phyloP scores from a whole-genome alignment of 2,113 vertebrate genomes.

The Geococcyx californianus region DNA sequence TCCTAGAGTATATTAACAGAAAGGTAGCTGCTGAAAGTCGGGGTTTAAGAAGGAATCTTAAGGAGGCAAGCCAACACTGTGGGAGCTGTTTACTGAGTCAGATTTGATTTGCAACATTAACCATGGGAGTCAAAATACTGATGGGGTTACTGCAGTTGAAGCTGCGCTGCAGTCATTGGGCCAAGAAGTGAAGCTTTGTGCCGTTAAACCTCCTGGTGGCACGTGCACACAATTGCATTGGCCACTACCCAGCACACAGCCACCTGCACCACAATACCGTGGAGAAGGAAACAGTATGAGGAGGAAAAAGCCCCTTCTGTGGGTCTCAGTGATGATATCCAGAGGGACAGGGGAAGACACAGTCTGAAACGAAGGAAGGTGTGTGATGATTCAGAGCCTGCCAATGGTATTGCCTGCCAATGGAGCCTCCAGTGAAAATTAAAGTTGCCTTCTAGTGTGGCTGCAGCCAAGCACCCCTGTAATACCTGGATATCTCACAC shows the following conservation, averaged over 20 bases:
- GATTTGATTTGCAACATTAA: not conserved
- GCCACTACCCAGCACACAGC: not conserved
- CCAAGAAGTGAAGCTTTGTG: not conserved
- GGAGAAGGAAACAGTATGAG: fast-evolving
- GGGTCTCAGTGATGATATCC: not conserved
- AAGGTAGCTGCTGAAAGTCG: not conserved
- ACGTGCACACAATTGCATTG: fast-evolving
- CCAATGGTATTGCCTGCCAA: not conserved
- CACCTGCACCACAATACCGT: not conserved
- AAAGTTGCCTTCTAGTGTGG: not conserved
- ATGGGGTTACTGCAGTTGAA: fast-evolving
- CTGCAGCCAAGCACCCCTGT: not conserved
- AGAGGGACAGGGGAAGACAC: not conserved
- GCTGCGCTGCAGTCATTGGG: not conserved
- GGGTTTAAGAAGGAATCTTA: conserved; percentile 35
- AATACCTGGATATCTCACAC: not conserved
- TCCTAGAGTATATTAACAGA: conserved; percentile 21
- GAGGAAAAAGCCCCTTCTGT: not conserved
- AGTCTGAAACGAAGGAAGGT: not conserved
- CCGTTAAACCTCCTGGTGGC: fast-evolving
- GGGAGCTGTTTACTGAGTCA: not conserved
- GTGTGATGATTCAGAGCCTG: not conserved
- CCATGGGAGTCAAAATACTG: not conserved
- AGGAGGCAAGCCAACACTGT: not conserved
- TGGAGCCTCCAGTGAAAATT: not conserved